Conservation (phyloP, 2,113 vertebrate genomes). For the Heptranchias perlo region DNA sequence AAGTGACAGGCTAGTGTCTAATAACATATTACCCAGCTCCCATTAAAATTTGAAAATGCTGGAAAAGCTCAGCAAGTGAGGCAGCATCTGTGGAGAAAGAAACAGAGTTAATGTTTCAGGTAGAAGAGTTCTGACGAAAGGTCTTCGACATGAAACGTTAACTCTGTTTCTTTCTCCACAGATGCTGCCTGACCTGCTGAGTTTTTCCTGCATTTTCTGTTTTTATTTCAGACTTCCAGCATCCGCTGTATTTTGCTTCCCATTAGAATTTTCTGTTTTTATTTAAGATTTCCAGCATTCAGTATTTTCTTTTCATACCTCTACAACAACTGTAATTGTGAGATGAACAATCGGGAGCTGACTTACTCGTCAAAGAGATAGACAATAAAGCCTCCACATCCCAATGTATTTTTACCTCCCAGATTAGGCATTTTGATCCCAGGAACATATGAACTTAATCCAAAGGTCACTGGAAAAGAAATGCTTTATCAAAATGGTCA, state of each 20-base stretch:
- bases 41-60: not conserved
- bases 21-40: not conserved
- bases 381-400: not conserved
- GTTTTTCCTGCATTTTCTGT: too few species aligned
- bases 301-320: not conserved
- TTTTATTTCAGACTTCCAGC: too few species aligned
- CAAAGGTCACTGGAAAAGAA: not conserved
- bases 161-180: too few species aligned
- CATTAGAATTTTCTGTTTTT: not conserved
- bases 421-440: not conserved
- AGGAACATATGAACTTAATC: not conserved
- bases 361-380: not conserved
- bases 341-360: not conserved
- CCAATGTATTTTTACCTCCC: not conserved
- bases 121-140: too few species aligned
- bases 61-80: too few species aligned
- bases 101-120: too few species aligned
- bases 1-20: not conserved
- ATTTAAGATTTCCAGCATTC: not conserved
- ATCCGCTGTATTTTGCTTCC: too few species aligned
- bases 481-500: not conserved
- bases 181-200: too few species aligned
- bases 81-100: too few species aligned
- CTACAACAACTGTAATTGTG: not conserved
- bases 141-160: too few species aligned